These are phyloP conservation scores for Prionace glauca DNA, from an alignment of 2,797 vertebrate species.

Conservation along the genomic window DNA sequence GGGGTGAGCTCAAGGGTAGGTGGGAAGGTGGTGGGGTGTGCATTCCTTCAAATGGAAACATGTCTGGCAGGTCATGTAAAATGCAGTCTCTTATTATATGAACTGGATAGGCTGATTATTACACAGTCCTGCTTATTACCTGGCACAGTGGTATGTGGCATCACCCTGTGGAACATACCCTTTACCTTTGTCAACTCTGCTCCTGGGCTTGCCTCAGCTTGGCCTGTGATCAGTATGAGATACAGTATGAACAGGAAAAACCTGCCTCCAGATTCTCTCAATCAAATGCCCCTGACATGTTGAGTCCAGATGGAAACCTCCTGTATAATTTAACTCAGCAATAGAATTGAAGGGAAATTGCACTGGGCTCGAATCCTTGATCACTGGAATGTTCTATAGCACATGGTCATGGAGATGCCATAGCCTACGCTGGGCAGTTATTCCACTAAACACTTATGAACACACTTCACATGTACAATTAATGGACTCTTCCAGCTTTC, in stretches of 20 bases:
- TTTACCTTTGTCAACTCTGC: not conserved
- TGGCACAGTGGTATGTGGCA: no score
- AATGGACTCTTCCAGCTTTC: no score
- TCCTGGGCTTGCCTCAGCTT: not conserved
- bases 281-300: no score
- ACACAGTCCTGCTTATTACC: not conserved
- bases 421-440: no score
- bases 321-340: no score
- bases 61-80: no score
- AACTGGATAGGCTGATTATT: not conserved
- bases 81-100: not conserved
- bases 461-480: not conserved
- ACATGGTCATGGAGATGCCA: not conserved
- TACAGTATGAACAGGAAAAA: not conserved
- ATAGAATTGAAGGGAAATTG: not conserved
- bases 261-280: not conserved
- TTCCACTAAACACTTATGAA: not conserved
- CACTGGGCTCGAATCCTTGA: not conserved
- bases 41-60: no score
- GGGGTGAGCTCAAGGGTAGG: no score
- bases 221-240: not conserved
- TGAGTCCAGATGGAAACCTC: no score
- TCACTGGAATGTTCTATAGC: not conserved
- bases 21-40: no score
- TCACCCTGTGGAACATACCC: not conserved